Base-by-base conservation (phyloP, 2,888 invertebrate species). In the Nomada flava region DNA sequence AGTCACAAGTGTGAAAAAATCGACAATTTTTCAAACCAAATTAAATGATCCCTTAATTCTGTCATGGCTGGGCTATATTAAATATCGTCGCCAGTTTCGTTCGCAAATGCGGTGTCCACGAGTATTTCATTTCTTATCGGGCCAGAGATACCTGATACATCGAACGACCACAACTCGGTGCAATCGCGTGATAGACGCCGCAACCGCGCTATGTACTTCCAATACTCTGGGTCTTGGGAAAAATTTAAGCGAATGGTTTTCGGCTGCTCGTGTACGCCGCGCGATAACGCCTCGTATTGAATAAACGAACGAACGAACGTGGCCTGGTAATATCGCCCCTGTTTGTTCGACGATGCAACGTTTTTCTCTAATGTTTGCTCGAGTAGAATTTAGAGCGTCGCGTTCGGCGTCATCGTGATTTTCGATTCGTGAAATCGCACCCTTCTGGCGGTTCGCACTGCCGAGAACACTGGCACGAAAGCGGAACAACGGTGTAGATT, bases 91-190 rank as follows among this genome's bases (percentile, higher is more conserved):
- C 68, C 55, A 65, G 50, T 26, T 67, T 55, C 26, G 62, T 57
- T 60, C 36, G 76, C 68, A 69, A 82, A 69, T 36, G 74, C 60
- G 75, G 50, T 20, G 78, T 18, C 36, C 26, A 44, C 47, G 73
- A 75, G 76, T 86, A 86, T 86, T 86, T 86, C 87, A 86, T 72
- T 79, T 73, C 85, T 84, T 86, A 86, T 86, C 86, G 59, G 44
- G 47, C 67, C 76, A 36, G 47, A 77, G 70, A 76, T 78, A 74
- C 67, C 77, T 73, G 77, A 86, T 86, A 87, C 84, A 86, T 86
- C 82, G 82, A 82, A 79, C 70, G 50, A 42, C 20, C 36, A 36
- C 59, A 3, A 68, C 52, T 72, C n/a, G 68, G 76, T 76, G 81
- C 70, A 23, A 47, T 44, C 62, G 80, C 72, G 76, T 76, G 81